These are phyloP conservation scores for Erebia aethiops DNA, from an alignment of 2,888 invertebrate species.

Conservation along the genomic window DNA sequence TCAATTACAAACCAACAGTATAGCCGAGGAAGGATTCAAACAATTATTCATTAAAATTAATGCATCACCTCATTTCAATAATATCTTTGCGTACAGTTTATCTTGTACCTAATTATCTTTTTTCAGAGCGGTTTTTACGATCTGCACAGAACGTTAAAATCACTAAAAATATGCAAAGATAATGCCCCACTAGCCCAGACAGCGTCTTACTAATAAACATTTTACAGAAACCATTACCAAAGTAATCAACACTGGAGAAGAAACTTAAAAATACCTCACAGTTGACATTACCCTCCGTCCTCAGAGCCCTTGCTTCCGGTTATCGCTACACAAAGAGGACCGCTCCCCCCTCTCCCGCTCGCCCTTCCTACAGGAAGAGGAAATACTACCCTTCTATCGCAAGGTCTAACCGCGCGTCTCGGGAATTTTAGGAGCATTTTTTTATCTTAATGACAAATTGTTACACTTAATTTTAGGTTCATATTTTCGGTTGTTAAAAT, in stretches of 20 bases:
- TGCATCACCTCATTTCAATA: too few species aligned
- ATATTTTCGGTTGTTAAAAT: not conserved
- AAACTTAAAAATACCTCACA: constrained; percentile 76
- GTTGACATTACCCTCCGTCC: constrained; percentile 80
- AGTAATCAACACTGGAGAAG: constrained; percentile 72
- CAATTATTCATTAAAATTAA: too few species aligned
- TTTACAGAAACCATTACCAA: constrained; percentile 48
- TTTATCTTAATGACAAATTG: constrained; percentile 62
- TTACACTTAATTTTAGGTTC: constrained; percentile 37
- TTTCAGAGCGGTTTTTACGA: too few species aligned
- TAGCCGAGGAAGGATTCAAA: too few species aligned
- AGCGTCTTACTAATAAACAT: constrained; percentile 34
- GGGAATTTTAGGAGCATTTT: constrained; percentile 65
- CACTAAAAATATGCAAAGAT: not conserved
- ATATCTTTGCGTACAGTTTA: too few species aligned
- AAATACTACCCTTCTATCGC: constrained; percentile 82
- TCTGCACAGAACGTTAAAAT: not conserved
- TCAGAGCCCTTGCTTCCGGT: constrained; percentile 81
- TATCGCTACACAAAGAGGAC: constrained; percentile 79
- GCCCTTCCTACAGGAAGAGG: constrained; percentile 67
- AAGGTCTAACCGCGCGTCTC: constrained; percentile 73
- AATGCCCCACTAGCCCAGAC: constrained; percentile 1
- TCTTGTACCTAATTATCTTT: too few species aligned
- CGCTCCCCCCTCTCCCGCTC: constrained; percentile 55
- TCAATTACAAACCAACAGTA: too few species aligned